phyloP scores from a whole-genome alignment of 2,113 vertebrate genomes.

The Rhynchomys soricoides region DNA sequence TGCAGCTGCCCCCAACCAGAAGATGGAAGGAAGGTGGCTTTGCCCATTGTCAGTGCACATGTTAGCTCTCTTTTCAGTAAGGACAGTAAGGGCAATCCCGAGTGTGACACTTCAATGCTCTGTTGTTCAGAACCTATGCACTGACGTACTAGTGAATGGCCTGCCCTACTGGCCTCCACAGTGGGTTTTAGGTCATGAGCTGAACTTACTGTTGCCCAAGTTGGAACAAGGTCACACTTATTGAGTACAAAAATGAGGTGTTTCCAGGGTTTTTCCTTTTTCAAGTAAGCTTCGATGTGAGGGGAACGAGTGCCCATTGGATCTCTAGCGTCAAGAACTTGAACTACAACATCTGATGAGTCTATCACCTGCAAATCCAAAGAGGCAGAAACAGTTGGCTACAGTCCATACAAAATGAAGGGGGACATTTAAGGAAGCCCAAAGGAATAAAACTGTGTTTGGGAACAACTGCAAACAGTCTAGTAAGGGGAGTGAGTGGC shows the following conservation, averaged over 20 bases:
- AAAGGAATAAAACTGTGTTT: background rate
- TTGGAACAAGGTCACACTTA: conserved; percentile 98
- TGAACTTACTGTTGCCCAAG: conserved; percentile 96
- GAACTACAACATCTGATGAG: conserved; percentile 98
- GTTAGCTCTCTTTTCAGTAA: conserved; percentile 54
- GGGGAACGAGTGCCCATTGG: conserved; percentile 96
- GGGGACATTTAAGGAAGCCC: background rate
- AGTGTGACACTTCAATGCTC: background rate
- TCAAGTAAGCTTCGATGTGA: conserved; percentile 95
- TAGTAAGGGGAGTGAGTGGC: background rate
- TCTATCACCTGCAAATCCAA: conserved; percentile 92
- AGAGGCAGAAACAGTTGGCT: background rate
- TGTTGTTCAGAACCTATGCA: background rate
- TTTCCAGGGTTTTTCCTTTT: conserved; percentile 98
- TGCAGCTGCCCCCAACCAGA: conserved; percentile 58
- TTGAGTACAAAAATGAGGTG: conserved; percentile 98
- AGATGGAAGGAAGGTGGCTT: conserved; percentile 67
- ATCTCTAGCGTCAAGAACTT: conserved; percentile 97
- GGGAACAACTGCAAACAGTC: background rate
- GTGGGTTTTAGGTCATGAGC: background rate
- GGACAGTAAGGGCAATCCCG: background rate
- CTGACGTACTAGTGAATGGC: background rate
- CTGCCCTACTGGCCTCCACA: background rate
- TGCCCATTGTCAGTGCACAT: conserved; percentile 32
- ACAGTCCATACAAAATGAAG: background rate